Conservation (phyloP, 2,113 vertebrate species). For the Puntigrus tetrazona region DNA sequence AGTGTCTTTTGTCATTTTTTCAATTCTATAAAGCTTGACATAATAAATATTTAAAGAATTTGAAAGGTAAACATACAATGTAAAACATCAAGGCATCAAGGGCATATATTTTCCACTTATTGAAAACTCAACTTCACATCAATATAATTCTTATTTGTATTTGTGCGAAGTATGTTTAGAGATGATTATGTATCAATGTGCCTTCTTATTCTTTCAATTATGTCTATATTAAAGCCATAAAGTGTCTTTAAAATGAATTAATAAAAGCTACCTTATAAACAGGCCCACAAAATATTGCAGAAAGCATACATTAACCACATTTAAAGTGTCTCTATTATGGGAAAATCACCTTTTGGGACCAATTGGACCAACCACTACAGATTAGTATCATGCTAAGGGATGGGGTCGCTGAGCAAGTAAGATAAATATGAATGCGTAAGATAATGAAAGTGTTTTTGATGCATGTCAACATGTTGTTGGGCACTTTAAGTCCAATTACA, state of each 20-base stretch:
- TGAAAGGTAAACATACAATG: neutral
- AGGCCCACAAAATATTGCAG: neutral
- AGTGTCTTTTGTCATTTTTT: slow-evolving; percentile 2
- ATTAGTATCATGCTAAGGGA: too few relatives aligned
- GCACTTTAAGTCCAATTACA: neutral
- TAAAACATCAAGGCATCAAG: neutral
- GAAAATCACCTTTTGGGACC: too few relatives aligned
- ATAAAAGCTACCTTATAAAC: neutral
- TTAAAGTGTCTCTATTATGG: too few relatives aligned
- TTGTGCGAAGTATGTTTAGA: neutral
- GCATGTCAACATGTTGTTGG: too few relatives aligned
- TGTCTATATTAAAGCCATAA: neutral
- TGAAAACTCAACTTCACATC: neutral
- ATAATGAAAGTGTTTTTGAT: too few relatives aligned
- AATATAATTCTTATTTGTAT: neutral
- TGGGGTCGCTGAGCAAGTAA: too few relatives aligned
- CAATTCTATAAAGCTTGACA: neutral
- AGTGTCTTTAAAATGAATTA: neutral
- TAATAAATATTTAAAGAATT: neutral
- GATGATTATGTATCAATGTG: neutral
- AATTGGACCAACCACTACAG: too few relatives aligned
- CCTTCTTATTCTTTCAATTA: neutral
- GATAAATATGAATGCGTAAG: too few relatives aligned
- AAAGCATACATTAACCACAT: too few relatives aligned
- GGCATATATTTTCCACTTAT: neutral